Evolutionary conservation across 2,888 invertebrate species (phyloP).

Genomic region (Apamea sordens): DNA sequence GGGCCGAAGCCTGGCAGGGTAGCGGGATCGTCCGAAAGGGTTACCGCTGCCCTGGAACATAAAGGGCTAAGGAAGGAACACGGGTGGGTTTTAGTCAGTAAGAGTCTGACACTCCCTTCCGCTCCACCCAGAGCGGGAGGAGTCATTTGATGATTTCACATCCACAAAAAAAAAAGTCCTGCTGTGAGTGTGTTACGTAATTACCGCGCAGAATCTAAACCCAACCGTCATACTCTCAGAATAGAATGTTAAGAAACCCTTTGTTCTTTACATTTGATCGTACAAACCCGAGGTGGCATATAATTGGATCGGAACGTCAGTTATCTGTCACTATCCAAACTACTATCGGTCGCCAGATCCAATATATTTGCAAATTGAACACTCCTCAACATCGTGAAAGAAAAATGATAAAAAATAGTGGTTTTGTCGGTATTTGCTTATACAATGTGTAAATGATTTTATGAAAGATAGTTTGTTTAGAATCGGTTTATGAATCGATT

Average conservation of each 20-base stretch:
- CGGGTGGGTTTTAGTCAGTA: too few species aligned
- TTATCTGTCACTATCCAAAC: conserved; percentile 49
- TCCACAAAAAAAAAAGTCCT: too few species aligned
- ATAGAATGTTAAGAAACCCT: not conserved
- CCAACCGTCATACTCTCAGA: not conserved
- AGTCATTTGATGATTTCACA: too few species aligned
- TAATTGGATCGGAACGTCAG: conserved; percentile 51
- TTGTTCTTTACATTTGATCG: conserved; percentile 7
- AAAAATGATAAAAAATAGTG: not conserved
- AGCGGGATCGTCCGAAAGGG: too few species aligned
- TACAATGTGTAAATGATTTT: not conserved
- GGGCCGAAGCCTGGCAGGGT: too few species aligned
- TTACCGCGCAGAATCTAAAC: not conserved
- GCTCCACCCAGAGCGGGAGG: too few species aligned
- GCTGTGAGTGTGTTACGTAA: too few species aligned
- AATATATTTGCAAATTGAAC: conserved; percentile 65
- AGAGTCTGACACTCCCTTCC: too few species aligned
- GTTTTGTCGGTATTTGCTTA: not conserved
- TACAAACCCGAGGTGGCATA: conserved; percentile 47
- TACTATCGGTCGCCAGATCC: conserved; percentile 29
- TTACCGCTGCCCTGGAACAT: too few species aligned
- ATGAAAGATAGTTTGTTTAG: not conserved
- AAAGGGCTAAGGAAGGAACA: too few species aligned
- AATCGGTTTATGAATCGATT: not conserved
- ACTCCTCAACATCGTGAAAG: not conserved